Conservation (phyloP, 2,888 invertebrate genomes). For the Agapostemon virescens region DNA sequence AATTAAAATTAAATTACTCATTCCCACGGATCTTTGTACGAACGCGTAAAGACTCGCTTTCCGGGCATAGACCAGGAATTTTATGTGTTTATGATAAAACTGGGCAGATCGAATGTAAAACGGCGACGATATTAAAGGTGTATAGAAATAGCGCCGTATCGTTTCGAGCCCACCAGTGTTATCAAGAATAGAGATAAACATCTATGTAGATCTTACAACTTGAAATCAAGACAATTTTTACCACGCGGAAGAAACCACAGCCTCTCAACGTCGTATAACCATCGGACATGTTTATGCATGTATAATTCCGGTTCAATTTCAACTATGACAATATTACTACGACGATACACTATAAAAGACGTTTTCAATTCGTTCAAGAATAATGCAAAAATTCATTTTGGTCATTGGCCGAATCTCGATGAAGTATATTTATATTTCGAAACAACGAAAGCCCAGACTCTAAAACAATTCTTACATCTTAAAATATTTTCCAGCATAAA, state of each 20-base stretch:
- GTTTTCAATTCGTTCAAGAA: not conserved
- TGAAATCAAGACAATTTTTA: too few relatives aligned
- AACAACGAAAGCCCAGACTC: too few relatives aligned
- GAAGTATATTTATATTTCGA: too few relatives aligned
- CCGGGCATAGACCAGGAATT: not conserved
- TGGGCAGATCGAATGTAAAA: too few relatives aligned
- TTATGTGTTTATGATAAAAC: too few relatives aligned
- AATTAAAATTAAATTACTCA: not conserved
- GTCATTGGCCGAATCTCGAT: too few relatives aligned
- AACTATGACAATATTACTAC: not conserved
- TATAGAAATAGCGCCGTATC: too few relatives aligned
- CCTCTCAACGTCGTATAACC: not conserved
- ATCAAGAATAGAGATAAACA: not conserved
- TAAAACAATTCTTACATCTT: not conserved
- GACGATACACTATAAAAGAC: not conserved
- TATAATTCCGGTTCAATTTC: too few relatives aligned
- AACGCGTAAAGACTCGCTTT: not conserved
- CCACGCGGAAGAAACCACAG: not conserved
- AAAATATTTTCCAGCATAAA: not conserved
- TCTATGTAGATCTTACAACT: too few relatives aligned
- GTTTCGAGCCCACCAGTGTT: not conserved
- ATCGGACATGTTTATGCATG: too few relatives aligned
- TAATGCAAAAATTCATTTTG: too few relatives aligned
- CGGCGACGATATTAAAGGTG: too few relatives aligned
- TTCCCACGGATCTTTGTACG: not conserved